These are phyloP conservation scores for Oryzias woworae DNA, from an alignment of 2,113 vertebrate genomes.

Conservation along the genomic window DNA sequence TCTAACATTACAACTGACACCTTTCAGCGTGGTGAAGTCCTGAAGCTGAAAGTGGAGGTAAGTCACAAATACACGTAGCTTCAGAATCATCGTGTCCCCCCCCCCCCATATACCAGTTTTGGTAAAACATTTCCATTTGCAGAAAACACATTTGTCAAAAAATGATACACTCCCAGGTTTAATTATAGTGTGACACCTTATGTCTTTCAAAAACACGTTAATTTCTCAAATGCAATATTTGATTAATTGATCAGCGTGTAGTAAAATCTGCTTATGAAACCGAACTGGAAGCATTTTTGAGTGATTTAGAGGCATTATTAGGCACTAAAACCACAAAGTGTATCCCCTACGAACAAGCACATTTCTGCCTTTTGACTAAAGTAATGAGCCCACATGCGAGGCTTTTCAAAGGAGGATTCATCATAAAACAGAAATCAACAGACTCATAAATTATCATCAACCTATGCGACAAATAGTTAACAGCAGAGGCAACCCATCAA, in stretches of 20 bases:
- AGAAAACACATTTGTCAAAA: slow-evolving; percentile 1
- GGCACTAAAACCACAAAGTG: not conserved
- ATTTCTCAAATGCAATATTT: not conserved
- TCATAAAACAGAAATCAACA: slow-evolving; percentile 5
- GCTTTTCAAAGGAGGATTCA: slow-evolving; percentile 2
- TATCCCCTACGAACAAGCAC: slow-evolving; percentile 1
- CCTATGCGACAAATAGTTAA: not conserved
- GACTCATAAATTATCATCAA: not conserved
- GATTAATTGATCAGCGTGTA: not conserved
- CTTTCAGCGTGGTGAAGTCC: not conserved
- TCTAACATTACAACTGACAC: not conserved
- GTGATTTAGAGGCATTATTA: not conserved
- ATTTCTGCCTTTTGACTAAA: not conserved
- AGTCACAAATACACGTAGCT: not conserved
- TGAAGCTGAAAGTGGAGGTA: not conserved
- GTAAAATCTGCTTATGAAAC: not conserved
- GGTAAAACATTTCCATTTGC: slow-evolving; percentile 27
- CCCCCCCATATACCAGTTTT: slow-evolving; percentile 5
- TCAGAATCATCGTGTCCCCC: no score
- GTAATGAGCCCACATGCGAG: not conserved
- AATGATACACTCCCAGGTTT: slow-evolving; percentile 18
- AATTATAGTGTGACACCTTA: not conserved
- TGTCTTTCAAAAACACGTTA: not conserved
- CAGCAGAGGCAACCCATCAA: not conserved
- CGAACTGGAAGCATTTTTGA: not conserved